Evolutionary conservation across 2,888 invertebrate genomes (phyloP), one percentile per base, ranked within the genome.

Genomic region (Mystacides longicornis): DNA sequence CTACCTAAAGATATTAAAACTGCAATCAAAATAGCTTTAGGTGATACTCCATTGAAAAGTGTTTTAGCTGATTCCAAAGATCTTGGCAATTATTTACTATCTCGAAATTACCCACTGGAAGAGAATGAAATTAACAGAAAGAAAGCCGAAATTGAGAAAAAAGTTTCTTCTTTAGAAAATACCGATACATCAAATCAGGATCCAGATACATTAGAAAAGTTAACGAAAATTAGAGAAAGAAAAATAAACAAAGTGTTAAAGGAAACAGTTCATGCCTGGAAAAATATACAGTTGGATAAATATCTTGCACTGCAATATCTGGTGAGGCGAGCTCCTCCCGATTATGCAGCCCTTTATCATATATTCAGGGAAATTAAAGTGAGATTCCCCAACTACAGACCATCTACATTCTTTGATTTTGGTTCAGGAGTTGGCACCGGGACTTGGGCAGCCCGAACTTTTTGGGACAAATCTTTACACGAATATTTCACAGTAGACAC

Each of bases 371-470:
- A 94, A 75, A 86, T 95, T 52, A 72, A 73, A 50, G 67, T 67
- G 37, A 75, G 83, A 52, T 78, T 86, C 67, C 75, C 78, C 0
- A 69, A 81, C 18, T 96, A 89, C 67, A 75, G 75, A 56, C 96
- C 96, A 0, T 73, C 79, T 56, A 82, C 83, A 57, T 80, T 93
- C 62, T 88, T 95, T 63, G 95, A 97, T 73, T 93, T 91, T 70
- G 97, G 96, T 1, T 91, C 94, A 3, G 97, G 97, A 0, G 73
- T 91, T 3, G 95, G 94, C 0, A 87, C 90, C 0, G 89, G 84
- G 0, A 82, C 85, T 52, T 94, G 94, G 94, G 95, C 91, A 0
- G 82, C 86, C 0, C 83, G 85, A 64, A 69, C 74, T 2, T 74
- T 80, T 16, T 97, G 93, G 93, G 73, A 77, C 7, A 72, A 80